Evolutionary conservation across 2,113 vertebrate species (phyloP).

Genomic region (Montifringilla adamsi): DNA sequence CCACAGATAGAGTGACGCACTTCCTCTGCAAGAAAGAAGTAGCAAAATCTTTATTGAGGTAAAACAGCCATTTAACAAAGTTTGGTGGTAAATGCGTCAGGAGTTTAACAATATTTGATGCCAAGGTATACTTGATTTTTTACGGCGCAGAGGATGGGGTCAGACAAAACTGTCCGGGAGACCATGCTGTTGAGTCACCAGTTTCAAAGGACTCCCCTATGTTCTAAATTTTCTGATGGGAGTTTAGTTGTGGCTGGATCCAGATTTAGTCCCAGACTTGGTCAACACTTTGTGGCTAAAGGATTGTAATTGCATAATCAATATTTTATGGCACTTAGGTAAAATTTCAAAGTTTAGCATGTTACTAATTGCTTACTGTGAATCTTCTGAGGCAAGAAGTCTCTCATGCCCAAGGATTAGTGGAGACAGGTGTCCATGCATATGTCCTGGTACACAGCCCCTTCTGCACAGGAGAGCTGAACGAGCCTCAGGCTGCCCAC

Average conservation of each 20-base stretch:
- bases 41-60: background rate
- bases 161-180: background rate
- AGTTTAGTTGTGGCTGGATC: background rate
- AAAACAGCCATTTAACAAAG: background rate
- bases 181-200: background rate
- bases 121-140: background rate
- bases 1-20: background rate
- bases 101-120: background rate
- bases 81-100: background rate
- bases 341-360: background rate
- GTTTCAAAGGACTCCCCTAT: background rate
- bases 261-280: background rate
- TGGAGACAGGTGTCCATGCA: background rate
- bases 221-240: background rate
- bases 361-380: background rate
- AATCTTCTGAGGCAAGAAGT: background rate
- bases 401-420: background rate
- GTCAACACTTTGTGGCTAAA: background rate
- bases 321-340: background rate
- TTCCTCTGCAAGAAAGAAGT: background rate
- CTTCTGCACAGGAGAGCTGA: background rate
- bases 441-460: background rate
- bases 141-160: background rate
- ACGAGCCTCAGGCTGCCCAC: background rate
- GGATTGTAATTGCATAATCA: background rate